Evolutionary conservation across 2,113 vertebrate genomes (phyloP), one percentile per base, ranked within the genome.

Genomic region (Orientallactaga bullata): DNA sequence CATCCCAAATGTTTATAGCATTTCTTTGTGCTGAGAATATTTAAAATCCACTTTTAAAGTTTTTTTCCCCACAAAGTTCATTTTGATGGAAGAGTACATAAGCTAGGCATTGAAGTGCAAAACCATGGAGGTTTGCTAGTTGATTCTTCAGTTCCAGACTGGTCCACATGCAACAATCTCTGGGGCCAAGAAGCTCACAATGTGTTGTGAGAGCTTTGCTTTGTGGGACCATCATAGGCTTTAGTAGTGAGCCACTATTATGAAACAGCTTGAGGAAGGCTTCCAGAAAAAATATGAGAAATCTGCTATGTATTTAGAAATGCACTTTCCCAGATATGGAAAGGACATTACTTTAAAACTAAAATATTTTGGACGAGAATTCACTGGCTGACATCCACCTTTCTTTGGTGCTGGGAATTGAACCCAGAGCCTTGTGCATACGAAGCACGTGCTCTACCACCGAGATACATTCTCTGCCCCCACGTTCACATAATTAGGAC

Each of bases 271-370:
- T 66, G 32, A 60, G 58, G 84, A 93, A 95, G 35, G 72, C 69
- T 79, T 96, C 93, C 95, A 97, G 95, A 55, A 51, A 94, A 97
- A 97, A 91, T 58, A 93, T 13, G 39, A 96, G 47, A 91, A 72
- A 89, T 85, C 65, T 95, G 51, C 73, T 3, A 0, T 32, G 32
- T 85, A 89, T 95, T 96, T 97, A 90, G 71, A 93, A 91, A 95
- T 89, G n/a, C 0, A 17, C 47, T 86, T 88, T 92, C 83, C 69
- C 0, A 39, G 85, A 94, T 91, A 91, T 66, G 74, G 96, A 79
- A 63, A 69, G 78, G 92, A 91, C 82, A 79, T 94, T 92, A 89
- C 37, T 92, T 23, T 9, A 93, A 97, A 85, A 55, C 77, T 95
- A 86, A 92, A 97, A 66, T 95, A 93, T 95, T 96, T 94, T 94